phyloP scores from a whole-genome alignment of 2,888 invertebrate species.

The Xestia ashworthii region DNA sequence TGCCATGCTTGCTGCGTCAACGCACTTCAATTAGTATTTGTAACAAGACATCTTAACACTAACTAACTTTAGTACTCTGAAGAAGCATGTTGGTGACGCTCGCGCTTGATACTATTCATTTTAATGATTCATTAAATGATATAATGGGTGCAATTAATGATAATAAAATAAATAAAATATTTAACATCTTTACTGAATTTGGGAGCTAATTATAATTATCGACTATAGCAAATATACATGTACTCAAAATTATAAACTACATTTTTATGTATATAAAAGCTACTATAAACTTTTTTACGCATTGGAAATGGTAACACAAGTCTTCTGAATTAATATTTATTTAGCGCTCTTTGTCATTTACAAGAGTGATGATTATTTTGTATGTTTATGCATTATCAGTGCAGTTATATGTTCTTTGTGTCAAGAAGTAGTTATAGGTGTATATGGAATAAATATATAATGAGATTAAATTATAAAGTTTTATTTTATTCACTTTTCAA shows the following conservation, averaged over 20 bases:
- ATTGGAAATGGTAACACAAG: slow-evolving; percentile 61
- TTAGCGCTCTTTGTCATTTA: slow-evolving; percentile 55
- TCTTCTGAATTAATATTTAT: slow-evolving; percentile 68
- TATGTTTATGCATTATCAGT: slow-evolving; percentile 69
- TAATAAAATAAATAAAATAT: slow-evolving; percentile 43
- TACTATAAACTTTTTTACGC: slow-evolving; percentile 67
- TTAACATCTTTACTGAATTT: slow-evolving; percentile 46
- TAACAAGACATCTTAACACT: slow-evolving; percentile 20
- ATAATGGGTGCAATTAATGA: slow-evolving; percentile 65
- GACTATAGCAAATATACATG: slow-evolving; percentile 55
- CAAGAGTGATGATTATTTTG: slow-evolving; percentile 65
- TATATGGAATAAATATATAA: slow-evolving; percentile 89
- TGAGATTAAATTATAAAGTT: slow-evolving; percentile 70
- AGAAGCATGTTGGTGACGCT: slow-evolving; percentile 14
- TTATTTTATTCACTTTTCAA: slow-evolving; percentile 51
- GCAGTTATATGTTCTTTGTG: slow-evolving; percentile 79
- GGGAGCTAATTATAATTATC: slow-evolving; percentile 53
- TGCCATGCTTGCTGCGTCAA: slow-evolving; percentile 19
- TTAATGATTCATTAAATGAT: slow-evolving; percentile 50
- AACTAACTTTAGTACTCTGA: slow-evolving; percentile 14
- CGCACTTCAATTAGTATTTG: slow-evolving; percentile 8
- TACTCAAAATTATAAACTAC: slow-evolving; percentile 67
- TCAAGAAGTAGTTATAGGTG: slow-evolving; percentile 88
- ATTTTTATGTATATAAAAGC: slow-evolving; percentile 66
- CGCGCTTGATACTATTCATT: slow-evolving; percentile 34